Conservation (phyloP, 1,140 invertebrate genomes). For the Lasioglossum baleicum region DNA sequence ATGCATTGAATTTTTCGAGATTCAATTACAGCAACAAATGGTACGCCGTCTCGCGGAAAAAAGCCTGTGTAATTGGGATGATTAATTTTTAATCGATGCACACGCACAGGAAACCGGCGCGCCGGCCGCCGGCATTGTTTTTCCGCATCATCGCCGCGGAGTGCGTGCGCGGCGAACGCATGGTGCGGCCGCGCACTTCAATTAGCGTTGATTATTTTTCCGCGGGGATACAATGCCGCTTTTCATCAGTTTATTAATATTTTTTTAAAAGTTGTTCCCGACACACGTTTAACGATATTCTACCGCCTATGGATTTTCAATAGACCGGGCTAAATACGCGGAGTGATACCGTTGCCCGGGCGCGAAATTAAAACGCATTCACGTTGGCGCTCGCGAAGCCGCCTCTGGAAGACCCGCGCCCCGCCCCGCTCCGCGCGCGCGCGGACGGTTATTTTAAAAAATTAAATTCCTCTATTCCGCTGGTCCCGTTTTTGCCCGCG, state of each 20-base stretch:
- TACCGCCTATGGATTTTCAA: conserved; percentile 30
- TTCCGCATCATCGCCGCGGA: conserved; percentile 31
- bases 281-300: conserved; percentile 41
- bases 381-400: too few relatives aligned
- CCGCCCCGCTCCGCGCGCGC: too few relatives aligned
- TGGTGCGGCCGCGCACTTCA: conserved; percentile 9
- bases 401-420: too few relatives aligned
- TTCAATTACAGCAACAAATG: conserved; percentile 46
- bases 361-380: conserved; percentile 43
- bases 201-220: conserved; percentile 53
- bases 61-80: conserved; percentile 48
- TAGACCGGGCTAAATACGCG: conserved; percentile 34
- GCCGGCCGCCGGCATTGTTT: conserved; percentile 28
- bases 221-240: conserved; percentile 19
- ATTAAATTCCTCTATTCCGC: conserved; percentile 27
- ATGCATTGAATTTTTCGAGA: conserved; percentile 49
- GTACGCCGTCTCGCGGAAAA: conserved; percentile 15
- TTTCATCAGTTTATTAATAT: conserved; percentile 51
- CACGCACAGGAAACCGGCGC: background rate
- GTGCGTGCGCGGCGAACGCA: too few relatives aligned
- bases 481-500: conserved; percentile 5
- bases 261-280: conserved; percentile 38
- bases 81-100: conserved; percentile 50
- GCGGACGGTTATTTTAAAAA: conserved; percentile 21
- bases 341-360: conserved; percentile 17